A percentile compares a stretch with the other conserved stretches of the same genome.
Evolutionary conservation across 2,797 vertebrate genomes (phyloP).

Genomic region (Halcyon leucocephala): DNA sequence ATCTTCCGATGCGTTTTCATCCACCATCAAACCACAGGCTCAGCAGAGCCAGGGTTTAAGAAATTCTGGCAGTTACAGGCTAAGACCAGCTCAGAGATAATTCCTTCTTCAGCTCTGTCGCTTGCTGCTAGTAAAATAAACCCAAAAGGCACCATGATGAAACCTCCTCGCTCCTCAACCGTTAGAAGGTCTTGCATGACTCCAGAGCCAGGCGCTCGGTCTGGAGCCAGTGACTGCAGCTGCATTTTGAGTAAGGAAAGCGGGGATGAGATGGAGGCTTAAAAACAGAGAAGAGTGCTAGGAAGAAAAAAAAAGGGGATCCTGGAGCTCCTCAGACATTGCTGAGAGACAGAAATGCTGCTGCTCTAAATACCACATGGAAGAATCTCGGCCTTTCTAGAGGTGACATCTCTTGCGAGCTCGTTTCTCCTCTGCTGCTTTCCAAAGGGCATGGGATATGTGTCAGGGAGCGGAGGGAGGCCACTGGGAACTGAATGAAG

Average conservation of each 20-base stretch:
- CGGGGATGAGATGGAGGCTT: neutral
- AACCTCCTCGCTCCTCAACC: neutral
- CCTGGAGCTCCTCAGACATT: accelerated
- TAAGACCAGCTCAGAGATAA: constrained; percentile 28
- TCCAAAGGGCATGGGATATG: neutral
- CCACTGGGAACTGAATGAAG: accelerated
- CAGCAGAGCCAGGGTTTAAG: neutral
- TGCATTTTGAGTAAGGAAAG: neutral
- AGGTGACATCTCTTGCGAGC: neutral
- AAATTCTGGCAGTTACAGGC: constrained; percentile 1
- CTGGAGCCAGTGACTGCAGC: constrained; percentile 18
- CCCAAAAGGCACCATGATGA: neutral
- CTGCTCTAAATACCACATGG: neutral
- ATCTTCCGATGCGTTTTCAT: constrained; percentile 65
- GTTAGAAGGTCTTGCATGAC: neutral
- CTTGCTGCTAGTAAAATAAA: constrained; percentile 34
- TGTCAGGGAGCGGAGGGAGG: neutral
- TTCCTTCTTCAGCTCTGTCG: constrained; percentile 21
- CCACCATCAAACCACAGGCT: neutral
- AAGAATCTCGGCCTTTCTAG: neutral
- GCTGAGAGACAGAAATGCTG: neutral
- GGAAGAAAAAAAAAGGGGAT: neutral
- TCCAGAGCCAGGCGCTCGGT: neutral
- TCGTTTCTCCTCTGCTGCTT: constrained; percentile 17
- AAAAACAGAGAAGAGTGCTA: neutral